Evolutionary conservation across 2,888 invertebrate species (phyloP).

Genomic region (Callinectes sapidus): DNA sequence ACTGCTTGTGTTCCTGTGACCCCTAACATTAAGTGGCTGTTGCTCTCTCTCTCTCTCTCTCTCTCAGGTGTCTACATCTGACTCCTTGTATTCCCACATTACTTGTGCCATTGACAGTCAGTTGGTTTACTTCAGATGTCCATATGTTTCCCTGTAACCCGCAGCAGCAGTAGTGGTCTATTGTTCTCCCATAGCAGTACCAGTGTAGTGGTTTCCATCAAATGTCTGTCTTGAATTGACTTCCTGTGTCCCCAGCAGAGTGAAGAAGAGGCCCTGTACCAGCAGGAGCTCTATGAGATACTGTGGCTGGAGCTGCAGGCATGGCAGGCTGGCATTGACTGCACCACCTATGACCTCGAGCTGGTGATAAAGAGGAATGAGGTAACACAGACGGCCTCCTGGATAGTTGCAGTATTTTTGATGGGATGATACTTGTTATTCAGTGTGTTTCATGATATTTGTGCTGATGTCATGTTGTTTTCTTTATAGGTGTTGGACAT

Average conservation of each 20-base stretch:
- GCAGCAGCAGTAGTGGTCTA: too few relatives aligned
- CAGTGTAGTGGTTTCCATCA: background rate
- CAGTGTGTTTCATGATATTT: background rate
- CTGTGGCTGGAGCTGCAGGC: conserved; percentile 95
- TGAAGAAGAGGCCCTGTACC: conserved; percentile 90
- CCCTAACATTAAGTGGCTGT: too few relatives aligned
- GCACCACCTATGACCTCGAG: conserved; percentile 86
- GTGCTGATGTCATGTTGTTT: conserved; percentile 22
- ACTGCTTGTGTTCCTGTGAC: too few relatives aligned
- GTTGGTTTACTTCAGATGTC: too few relatives aligned
- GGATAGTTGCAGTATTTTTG: background rate
- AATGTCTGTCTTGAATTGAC: background rate
- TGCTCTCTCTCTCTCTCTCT: too few relatives aligned
- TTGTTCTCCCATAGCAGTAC: too few relatives aligned
- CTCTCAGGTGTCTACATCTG: too few relatives aligned
- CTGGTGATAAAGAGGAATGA: conserved; percentile 85
- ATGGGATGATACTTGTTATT: background rate
- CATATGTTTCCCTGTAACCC: too few relatives aligned
- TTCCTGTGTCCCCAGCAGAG: conserved; percentile 77
- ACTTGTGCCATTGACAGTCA: too few relatives aligned
- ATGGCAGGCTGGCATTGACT: conserved; percentile 85
- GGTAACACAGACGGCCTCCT: conserved; percentile 79
- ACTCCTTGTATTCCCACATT: too few relatives aligned
- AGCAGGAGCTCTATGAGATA: conserved; percentile 90
- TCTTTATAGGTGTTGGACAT: conserved; percentile 75